Base-by-base conservation (phyloP, 1,140 invertebrate genomes). In the Bursaphelenchus mucronatus region DNA sequence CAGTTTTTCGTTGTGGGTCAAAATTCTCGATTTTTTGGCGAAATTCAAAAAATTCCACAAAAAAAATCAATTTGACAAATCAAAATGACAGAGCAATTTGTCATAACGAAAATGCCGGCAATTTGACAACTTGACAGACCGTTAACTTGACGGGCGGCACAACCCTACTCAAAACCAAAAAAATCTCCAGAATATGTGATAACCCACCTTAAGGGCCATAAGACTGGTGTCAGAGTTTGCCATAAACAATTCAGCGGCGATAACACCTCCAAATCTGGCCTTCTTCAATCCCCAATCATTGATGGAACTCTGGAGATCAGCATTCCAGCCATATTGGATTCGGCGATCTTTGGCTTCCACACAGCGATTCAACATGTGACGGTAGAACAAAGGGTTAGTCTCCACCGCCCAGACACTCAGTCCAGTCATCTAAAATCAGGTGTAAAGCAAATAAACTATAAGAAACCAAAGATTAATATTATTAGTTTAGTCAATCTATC, bases 401-500 rank as follows among this genome's bases (percentile, higher is more conserved):
- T 81, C 78, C 11, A 79, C 68, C 11, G 63, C 66, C 78, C 78
- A 80, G n/a, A 80, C 64, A 49, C 79, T 67, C 13, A 50, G 50
- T 40, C 47, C 66, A 58, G 66, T 57, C 2, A 46, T 61, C 64
- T 77, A 55, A 64, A 78, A 61, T 8, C n/a, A 40, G 39, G 10
- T n/a, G 2, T 69, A 41, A 39, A 6, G 17, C 1, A 51, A 66
- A 0, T 10, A 3, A 45, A n/a, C 46, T 17, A 10, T n/a, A 5
- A 51, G 13, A 44, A 17, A 17, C 7, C 19, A 59, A 15, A n/a
- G n/a, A 63, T 11, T 45, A 7, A 6, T 11, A 15, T 0, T n/a
- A 8, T n/a, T 57, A 15, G 8, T 55, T 64, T 5, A 5, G 30
- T 30, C 30, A 30, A n/a, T 63, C 10, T 11, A 65, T 64, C 61